Base-by-base conservation (phyloP, 2,113 vertebrate species). In the Azemiops feae region DNA sequence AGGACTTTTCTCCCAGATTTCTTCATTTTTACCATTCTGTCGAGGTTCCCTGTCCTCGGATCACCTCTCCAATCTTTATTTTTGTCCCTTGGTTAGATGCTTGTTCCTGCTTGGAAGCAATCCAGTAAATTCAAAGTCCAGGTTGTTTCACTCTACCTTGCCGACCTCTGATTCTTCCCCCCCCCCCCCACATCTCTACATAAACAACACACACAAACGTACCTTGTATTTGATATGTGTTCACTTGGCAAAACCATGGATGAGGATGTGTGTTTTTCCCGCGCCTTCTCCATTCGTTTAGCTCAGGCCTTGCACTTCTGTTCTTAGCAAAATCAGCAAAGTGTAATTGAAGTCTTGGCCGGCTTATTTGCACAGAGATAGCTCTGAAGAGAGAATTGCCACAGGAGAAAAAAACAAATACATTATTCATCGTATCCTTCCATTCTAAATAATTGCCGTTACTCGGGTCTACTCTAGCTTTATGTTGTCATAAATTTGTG, bases 331-430 rank as follows among this genome's bases (percentile, higher is more conserved):
- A 96, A 74, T 92, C 94, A 94, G 91, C 94, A 92, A 88, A 39
- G 94, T 94, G 94, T 96, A 97, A 97, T 96, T 96, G 55, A 81
- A 96, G 95, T 0, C 0, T 94, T 93, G 0, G 0, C 88, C 87
- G 95, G 91, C 94, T 97, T 97, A 97, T 96, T 97, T 96, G 96
- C 96, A 95, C 94, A 95, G 92, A 89, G 96, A 96, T 97, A 97
- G 95, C 94, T 95, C 92, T 91, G 14, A 96, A 95, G 95, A 97
- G 96, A 95, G 95, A 94, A 96, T 95, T 91, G 94, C 94, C 94
- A 96, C 95, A 97, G 96, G 96, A 96, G n/a, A 97, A 96, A 97
- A 91, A 96, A 96, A 90, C 95, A 97, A 96, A 95, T 95, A 96
- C 93, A 96, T 97, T 97, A 95, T 97, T 97, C 96, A 96, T 96